These are phyloP conservation scores for Drosophila falleni DNA, from an alignment of 2,888 invertebrate genomes.

Conservation along the genomic window DNA sequence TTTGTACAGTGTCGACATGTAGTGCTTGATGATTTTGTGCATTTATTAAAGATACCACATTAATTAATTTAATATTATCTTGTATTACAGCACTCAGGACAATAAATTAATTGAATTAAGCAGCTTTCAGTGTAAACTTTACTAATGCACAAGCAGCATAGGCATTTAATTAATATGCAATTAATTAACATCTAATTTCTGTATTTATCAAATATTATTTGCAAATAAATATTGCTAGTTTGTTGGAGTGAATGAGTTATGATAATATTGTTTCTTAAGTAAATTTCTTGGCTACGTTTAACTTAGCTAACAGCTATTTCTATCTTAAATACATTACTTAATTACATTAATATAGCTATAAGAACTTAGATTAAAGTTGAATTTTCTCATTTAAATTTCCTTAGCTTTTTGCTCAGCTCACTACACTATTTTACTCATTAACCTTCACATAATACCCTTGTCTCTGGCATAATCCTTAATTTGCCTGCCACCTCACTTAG, in stretches of 20 bases:
- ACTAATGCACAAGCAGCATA: slow-evolving; percentile 40
- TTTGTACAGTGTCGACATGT: slow-evolving; percentile 8
- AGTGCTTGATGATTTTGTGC: not conserved
- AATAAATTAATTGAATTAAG: slow-evolving; percentile 65
- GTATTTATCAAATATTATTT: slow-evolving; percentile 14
- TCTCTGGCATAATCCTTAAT: slow-evolving; percentile 33
- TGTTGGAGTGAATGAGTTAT: not conserved
- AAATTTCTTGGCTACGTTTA: not conserved
- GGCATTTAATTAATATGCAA: slow-evolving; percentile 30
- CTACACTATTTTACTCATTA: slow-evolving; percentile 27
- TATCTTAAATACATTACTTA: not conserved
- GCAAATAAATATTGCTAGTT: not conserved
- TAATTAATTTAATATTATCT: slow-evolving; percentile 64
- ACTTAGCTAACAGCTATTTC: not conserved
- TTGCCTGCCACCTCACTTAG: slow-evolving; percentile 34
- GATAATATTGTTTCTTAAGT: not conserved
- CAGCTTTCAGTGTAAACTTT: slow-evolving; percentile 21
- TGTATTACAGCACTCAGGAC: slow-evolving; percentile 16
- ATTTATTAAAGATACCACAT: slow-evolving; percentile 49
- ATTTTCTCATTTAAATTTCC: not conserved
- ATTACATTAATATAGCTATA: not conserved
- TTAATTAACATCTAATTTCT: slow-evolving; percentile 35
- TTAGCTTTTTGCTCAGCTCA: not conserved
- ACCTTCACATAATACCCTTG: slow-evolving; percentile 16
- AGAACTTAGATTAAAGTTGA: not conserved